Evolutionary conservation across 2,888 invertebrate species (phyloP).

Genomic region (Limenitis camilla): DNA sequence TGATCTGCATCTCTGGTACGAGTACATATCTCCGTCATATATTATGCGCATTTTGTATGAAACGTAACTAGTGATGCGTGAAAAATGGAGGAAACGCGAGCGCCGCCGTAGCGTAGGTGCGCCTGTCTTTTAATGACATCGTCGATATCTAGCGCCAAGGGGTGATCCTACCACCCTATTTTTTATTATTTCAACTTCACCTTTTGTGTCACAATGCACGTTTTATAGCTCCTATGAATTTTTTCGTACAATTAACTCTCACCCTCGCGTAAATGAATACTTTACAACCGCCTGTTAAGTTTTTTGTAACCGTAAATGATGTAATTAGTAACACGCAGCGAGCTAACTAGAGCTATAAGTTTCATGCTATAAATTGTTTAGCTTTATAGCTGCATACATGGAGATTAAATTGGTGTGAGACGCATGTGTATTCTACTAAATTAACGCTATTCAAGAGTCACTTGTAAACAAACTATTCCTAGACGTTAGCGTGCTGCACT

Average conservation of each 20-base stretch:
- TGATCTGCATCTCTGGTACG: slow-evolving; percentile 18
- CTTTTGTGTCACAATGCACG: slow-evolving; percentile 60
- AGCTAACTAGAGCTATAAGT: slow-evolving; percentile 9
- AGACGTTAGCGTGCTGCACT: slow-evolving; percentile 2
- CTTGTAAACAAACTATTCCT: slow-evolving; percentile 11
- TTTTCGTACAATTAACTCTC: slow-evolving; percentile 63
- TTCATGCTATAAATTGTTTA: slow-evolving; percentile 16
- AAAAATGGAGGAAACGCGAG: slow-evolving; percentile 37
- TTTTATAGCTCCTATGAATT: slow-evolving; percentile 65
- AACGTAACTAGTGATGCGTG: slow-evolving; percentile 43
- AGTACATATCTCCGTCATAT: slow-evolving; percentile 15
- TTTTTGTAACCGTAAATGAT: slow-evolving; percentile 54
- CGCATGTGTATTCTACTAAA: slow-evolving; percentile 10
- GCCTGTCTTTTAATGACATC: slow-evolving; percentile 48
- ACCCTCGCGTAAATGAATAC: slow-evolving; percentile 44
- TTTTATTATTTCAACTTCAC: slow-evolving; percentile 61
- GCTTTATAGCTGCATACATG: slow-evolving; percentile 6
- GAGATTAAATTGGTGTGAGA: slow-evolving; percentile 8
- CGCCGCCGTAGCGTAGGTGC: slow-evolving; percentile 24
- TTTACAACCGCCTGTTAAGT: slow-evolving; percentile 44
- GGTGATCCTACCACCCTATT: slow-evolving; percentile 44
- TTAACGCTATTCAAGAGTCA: slow-evolving; percentile 17
- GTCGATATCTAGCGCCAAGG: slow-evolving; percentile 37
- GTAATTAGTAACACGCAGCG: slow-evolving; percentile 36
- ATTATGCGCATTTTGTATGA: slow-evolving; percentile 33